Percentiles rank a stretch among this genome's conserved stretches.
These are phyloP conservation scores for Poeciliopsis prolifica DNA, from an alignment of 2,113 vertebrate species.

Conservation along the genomic window DNA sequence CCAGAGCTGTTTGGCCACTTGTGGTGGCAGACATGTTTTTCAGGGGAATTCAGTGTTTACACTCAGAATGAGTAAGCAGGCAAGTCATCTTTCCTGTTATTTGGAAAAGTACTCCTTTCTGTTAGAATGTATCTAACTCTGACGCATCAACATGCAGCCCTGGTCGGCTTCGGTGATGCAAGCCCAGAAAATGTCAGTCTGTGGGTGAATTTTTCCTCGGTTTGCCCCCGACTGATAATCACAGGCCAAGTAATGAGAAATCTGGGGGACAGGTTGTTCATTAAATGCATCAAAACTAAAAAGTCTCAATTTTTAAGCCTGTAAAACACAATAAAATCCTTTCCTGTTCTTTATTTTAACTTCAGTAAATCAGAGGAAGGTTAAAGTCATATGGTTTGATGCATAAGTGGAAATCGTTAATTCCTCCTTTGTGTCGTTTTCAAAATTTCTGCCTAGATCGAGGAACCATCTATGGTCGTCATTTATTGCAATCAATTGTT, in stretches of 20 bases:
- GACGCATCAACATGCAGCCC: too few species aligned
- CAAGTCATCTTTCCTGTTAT: constrained; percentile 3
- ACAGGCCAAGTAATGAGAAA: too few species aligned
- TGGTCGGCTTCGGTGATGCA: too few species aligned
- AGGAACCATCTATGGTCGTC: not conserved
- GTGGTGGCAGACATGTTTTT: constrained; percentile 19
- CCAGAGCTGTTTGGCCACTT: constrained; percentile 11
- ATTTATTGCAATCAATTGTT: too few species aligned
- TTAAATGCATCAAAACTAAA: too few species aligned
- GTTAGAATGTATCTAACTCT: not conserved
- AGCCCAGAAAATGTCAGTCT: too few species aligned
- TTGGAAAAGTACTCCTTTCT: constrained; percentile 11
- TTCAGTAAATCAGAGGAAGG: not conserved
- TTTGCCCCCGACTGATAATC: too few species aligned
- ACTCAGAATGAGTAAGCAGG: constrained; percentile 5
- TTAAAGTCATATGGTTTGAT: not conserved
- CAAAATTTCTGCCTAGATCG: not conserved
- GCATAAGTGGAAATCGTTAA: not conserved
- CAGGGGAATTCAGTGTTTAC: not conserved
- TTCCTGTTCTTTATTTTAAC: not conserved
- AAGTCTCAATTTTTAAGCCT: too few species aligned
- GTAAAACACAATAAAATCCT: not conserved
- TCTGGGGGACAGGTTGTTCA: too few species aligned
- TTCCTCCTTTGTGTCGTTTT: not conserved
- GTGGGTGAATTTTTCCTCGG: too few species aligned